Conservation (phyloP, 2,888 invertebrate genomes). For the Pelosia muscerda region DNA sequence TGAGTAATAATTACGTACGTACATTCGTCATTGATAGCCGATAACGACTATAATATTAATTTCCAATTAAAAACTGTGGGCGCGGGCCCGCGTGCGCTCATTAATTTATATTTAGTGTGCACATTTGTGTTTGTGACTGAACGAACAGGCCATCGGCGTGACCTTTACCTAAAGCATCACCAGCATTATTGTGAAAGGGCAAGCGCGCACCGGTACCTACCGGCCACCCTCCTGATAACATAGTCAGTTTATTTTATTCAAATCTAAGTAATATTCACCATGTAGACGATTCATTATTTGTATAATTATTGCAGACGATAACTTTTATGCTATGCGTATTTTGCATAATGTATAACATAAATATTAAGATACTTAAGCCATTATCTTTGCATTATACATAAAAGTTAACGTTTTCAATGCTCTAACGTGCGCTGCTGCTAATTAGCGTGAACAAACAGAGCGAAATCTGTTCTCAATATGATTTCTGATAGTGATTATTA, state of each 20-base stretch:
- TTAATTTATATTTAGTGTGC: neutral
- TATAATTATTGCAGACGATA: neutral
- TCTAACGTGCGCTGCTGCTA: slow-evolving; percentile 15
- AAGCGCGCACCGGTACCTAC: no score
- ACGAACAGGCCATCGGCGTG: neutral
- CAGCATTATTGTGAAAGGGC: slow-evolving; percentile 30
- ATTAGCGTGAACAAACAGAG: slow-evolving; percentile 17
- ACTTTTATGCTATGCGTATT: no score
- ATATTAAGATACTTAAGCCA: neutral
- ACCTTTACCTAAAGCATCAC: slow-evolving; percentile 39
- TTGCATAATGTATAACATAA: no score
- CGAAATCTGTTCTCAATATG: slow-evolving; percentile 31
- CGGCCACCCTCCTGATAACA: slow-evolving; percentile 9
- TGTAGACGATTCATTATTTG: neutral
- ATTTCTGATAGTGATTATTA: slow-evolving; percentile 15
- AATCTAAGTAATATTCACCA: neutral
- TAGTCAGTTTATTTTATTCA: neutral
- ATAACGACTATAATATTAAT: neutral
- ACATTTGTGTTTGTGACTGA: neutral
- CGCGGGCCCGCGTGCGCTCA: neutral
- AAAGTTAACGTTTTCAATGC: neutral
- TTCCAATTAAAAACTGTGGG: neutral
- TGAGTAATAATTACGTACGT: neutral
- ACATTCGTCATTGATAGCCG: neutral
- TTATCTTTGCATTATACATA: neutral